Evolutionary conservation across 2,113 vertebrate species (phyloP).

Genomic region (Aplodontia rufa): DNA sequence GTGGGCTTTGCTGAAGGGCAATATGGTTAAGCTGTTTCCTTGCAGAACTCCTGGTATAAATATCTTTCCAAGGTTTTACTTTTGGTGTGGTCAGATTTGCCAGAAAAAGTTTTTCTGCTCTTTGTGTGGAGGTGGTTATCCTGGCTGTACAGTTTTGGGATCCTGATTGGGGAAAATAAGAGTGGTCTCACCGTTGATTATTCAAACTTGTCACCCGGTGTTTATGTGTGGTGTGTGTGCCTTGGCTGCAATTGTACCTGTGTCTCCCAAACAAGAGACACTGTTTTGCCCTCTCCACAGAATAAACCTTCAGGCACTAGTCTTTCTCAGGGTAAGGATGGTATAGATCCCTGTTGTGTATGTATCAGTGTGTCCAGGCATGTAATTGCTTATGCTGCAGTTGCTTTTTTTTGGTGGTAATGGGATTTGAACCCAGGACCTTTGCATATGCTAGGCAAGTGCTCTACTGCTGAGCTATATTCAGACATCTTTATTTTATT

Average conservation of each 20-base stretch:
- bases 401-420: no score
- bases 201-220: background rate
- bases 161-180: background rate
- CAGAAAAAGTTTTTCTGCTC: background rate
- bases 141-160: background rate
- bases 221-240: background rate
- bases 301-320: background rate
- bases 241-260: background rate
- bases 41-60: background rate
- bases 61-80: background rate
- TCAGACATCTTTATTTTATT: no score
- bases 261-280: background rate
- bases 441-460: no score
- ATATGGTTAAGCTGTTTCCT: background rate
- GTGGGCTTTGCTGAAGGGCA: background rate
- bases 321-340: background rate
- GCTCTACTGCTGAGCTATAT: no score
- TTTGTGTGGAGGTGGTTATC: background rate
- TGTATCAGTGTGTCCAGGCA: background rate
- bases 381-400: background rate
- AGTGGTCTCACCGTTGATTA: background rate
- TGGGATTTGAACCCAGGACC: no score
- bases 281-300: background rate
- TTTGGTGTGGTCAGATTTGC: background rate
- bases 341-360: background rate